Conservation (phyloP, 2,797 vertebrate genomes). For the Heliangelus exortis region DNA sequence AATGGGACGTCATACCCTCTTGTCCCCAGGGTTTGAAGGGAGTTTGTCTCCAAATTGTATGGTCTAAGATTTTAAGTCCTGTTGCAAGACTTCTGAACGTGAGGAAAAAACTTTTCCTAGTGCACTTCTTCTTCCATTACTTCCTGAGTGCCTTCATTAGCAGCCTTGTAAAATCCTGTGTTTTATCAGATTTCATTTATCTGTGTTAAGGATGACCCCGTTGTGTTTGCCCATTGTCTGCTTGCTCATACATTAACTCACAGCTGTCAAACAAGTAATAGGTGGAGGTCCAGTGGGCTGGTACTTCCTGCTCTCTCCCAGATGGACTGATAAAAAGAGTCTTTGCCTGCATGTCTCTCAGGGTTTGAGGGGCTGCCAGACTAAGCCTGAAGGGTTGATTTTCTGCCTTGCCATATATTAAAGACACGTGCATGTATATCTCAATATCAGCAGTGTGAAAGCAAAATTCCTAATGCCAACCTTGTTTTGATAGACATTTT, state of each 20-base stretch:
- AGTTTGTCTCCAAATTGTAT: conserved; percentile 19
- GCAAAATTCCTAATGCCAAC: neutral
- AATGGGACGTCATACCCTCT: neutral
- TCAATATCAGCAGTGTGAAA: neutral
- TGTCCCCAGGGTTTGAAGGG: neutral
- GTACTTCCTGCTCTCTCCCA: conserved; percentile 40
- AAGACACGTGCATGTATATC: neutral
- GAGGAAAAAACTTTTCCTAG: neutral
- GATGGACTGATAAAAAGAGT: conserved; percentile 25
- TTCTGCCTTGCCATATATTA: neutral
- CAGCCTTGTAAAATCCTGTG: conserved; percentile 20
- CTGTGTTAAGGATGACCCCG: conserved; percentile 46
- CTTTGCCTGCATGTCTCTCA: neutral
- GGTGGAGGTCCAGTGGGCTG: conserved; percentile 46
- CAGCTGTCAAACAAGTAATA: conserved; percentile 46
- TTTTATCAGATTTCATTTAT: conserved; percentile 44
- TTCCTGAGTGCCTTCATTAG: conserved; percentile 45
- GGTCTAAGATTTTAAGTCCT: neutral
- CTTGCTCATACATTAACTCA: neutral
- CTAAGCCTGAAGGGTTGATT: neutral
- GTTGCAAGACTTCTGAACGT: neutral
- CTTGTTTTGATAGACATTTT: fast-evolving
- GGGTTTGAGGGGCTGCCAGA: neutral
- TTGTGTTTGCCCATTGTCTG: conserved; percentile 22
- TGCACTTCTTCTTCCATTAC: neutral